Evolutionary conservation across 1,140 invertebrate genomes (phyloP), one percentile per base, ranked within the genome.

Genomic region (Scaptomyza pallida): DNA sequence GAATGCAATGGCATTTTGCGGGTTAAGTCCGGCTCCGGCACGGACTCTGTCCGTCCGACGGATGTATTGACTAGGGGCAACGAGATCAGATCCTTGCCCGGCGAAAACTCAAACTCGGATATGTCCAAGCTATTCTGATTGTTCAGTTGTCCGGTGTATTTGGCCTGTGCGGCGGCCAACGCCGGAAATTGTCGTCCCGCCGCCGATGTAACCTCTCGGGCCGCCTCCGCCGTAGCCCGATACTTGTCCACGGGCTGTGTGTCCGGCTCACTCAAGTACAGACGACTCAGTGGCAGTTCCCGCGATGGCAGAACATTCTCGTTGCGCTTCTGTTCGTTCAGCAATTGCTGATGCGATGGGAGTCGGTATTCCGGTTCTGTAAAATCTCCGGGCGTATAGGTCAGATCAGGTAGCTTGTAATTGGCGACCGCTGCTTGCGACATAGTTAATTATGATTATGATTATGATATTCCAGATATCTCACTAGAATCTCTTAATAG

Each of bases 351-450:
- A 43, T 94, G 92, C 35, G 89, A 92, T 9, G 92, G 90, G 51
- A 93, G 91, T 56, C 93, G 92, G 59, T 93, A 89, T 19, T 93
- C 89, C 16, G 92, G 85, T 16, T 93, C 92, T 0, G 93, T 94
- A n/a, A 93, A 75, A 41, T 93, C 92, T 10, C 94, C 94, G 0
- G 94, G 93, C 5, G 93, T 89, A 48, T 94, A 94, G 45, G 72
- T 74, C 26, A 90, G 63, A 59, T 91, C 88, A 51, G 72, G 69
- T 47, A 63, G 44, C 48, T 78, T 68, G 48, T 68, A 73, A 19
- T 55, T 54, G 1, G 33, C 52, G 6, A 55, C 33, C 19, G 65
- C 79, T 83, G 77, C 57, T 81, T 78, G 81, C 61, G 77, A 88
- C 81, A 86, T 86, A 40, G 35, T 86, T 62, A 30, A 54, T 30